Conservation (phyloP, 2,888 invertebrate genomes). For the Acanthosepion lycidas region DNA sequence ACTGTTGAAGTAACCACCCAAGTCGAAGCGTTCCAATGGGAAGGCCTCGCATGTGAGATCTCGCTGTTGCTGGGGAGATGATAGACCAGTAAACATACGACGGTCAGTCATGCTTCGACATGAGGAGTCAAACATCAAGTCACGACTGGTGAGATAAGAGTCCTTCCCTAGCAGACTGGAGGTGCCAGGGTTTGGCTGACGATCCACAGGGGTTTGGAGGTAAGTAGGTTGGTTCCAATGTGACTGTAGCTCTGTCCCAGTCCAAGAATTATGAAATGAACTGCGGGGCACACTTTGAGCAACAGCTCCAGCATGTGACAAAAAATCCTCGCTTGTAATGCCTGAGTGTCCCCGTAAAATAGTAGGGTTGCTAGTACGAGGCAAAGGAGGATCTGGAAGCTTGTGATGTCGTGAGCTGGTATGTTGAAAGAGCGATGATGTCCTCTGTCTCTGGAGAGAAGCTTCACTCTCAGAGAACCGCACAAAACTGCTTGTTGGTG, state of each 20-base stretch:
- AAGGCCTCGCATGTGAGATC: constrained; percentile 65
- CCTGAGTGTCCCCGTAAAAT: constrained; percentile 61
- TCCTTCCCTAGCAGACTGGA: constrained; percentile 66
- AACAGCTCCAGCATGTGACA: constrained; percentile 59
- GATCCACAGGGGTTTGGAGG: constrained; percentile 60
- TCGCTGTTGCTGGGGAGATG: constrained; percentile 62
- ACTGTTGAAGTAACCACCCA: constrained; percentile 67
- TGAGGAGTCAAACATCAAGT: constrained; percentile 69
- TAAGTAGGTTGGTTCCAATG: constrained; percentile 67
- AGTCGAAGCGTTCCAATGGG: constrained; percentile 66
- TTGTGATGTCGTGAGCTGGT: constrained; percentile 56
- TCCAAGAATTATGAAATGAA: constrained; percentile 68
- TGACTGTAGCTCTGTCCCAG: constrained; percentile 66
- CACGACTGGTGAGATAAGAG: constrained; percentile 65
- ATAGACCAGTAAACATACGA: constrained; percentile 66
- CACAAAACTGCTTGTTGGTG: constrained; percentile 61
- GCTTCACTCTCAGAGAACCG: constrained; percentile 66
- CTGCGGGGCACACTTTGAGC: constrained; percentile 67
- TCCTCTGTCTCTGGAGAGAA: constrained; percentile 66
- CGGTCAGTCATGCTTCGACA: constrained; percentile 63
- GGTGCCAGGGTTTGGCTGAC: constrained; percentile 63
- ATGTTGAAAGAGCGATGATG: constrained; percentile 47
- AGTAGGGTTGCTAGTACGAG: constrained; percentile 58
- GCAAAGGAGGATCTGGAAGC: constrained; percentile 62
- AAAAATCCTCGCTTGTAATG: constrained; percentile 66